These are phyloP conservation scores for Drosophila birchii DNA, from an alignment of 2,888 invertebrate species.

Conservation along the genomic window DNA sequence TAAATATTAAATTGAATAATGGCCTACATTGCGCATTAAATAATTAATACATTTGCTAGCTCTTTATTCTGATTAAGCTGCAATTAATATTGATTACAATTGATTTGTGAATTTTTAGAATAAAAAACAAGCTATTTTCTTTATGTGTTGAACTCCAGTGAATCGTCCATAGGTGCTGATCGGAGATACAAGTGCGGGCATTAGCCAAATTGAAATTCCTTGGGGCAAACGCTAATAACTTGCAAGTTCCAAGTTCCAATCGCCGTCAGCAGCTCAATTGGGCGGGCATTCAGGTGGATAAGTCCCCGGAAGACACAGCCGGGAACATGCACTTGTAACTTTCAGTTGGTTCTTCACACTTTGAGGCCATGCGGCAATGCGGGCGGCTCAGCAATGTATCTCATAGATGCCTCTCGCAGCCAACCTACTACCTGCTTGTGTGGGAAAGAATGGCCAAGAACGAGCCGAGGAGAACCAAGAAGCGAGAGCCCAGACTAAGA, in stretches of 20 bases:
- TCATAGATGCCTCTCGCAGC: conserved; percentile 61
- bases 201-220: conserved; percentile 70
- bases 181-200: conserved; percentile 33
- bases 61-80: too few relatives aligned
- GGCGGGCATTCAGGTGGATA: conserved; percentile 70
- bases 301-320: conserved; percentile 44
- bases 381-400: conserved; percentile 62
- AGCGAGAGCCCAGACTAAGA: conserved; percentile 6
- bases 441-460: conserved; percentile 57
- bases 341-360: conserved; percentile 40
- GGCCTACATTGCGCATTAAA: neutral
- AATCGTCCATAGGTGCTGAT: conserved; percentile 29
- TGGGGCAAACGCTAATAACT: conserved; percentile 68
- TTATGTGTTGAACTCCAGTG: conserved; percentile 5
- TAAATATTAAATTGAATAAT: neutral
- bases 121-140: neutral
- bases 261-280: conserved; percentile 55
- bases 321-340: conserved; percentile 45
- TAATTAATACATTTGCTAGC: neutral
- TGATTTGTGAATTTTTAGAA: neutral
- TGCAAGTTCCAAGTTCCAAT: conserved; percentile 59
- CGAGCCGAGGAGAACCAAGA: conserved; percentile 22
- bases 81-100: neutral
- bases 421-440: conserved; percentile 73
- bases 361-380: conserved; percentile 52